Conservation (phyloP, 1,140 invertebrate genomes). For the Sinonovacula constricta region DNA sequence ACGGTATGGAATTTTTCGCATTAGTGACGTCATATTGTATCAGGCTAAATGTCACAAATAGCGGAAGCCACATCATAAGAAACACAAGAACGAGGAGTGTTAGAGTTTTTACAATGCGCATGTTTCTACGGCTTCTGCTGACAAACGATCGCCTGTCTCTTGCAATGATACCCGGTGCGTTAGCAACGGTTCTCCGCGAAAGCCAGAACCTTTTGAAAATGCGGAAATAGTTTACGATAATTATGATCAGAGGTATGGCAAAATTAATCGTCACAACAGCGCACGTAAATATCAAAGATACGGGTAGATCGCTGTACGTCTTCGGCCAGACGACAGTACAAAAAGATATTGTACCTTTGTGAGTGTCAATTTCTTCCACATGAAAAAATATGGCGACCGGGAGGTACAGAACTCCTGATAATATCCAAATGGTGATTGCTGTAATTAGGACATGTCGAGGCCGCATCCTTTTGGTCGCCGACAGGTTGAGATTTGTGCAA, state of each 20-base stretch:
- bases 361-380: constrained; percentile 52
- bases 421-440: constrained; percentile 63
- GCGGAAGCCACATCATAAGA: constrained; percentile 69
- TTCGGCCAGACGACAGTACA: constrained; percentile 71
- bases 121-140: constrained; percentile 42
- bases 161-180: background rate
- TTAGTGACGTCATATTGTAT: constrained; percentile 56
- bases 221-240: constrained; percentile 62
- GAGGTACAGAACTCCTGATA: constrained; percentile 47
- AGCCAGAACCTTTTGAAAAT: constrained; percentile 64
- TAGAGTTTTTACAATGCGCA: constrained; percentile 63
- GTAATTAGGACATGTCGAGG: constrained; percentile 52
- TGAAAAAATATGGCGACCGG: constrained; percentile 66
- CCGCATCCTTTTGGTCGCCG: constrained; percentile 45
- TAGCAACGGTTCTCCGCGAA: constrained; percentile 45
- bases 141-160: constrained; percentile 6
- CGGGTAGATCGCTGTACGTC: constrained; percentile 22
- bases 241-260: constrained; percentile 58
- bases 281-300: constrained; percentile 56
- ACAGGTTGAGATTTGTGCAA: constrained; percentile 56
- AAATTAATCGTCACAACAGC: constrained; percentile 56
- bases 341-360: constrained; percentile 46
- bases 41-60: constrained; percentile 62
- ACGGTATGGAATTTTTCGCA: constrained; percentile 54
- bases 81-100: constrained; percentile 65